Conservation (phyloP, 2,797 vertebrate genomes). For the Hybognathus amarus region DNA sequence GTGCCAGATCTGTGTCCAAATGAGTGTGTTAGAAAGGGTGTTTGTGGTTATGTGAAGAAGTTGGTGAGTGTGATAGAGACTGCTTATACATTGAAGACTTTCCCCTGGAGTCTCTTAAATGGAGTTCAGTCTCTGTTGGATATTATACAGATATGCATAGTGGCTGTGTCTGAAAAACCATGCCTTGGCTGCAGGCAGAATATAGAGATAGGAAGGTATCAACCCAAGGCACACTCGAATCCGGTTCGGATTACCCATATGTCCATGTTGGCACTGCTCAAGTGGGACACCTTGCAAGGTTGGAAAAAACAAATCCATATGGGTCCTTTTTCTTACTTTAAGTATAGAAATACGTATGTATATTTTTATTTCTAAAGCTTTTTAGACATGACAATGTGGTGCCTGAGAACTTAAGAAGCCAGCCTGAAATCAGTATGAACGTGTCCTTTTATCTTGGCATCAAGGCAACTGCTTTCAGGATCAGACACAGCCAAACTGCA, state of each 20-base stretch:
- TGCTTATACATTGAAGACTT: background rate
- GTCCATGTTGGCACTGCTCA: background rate
- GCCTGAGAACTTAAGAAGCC: background rate
- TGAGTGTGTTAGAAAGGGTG: slow-evolving; percentile 10
- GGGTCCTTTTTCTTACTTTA: background rate
- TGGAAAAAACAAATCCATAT: background rate
- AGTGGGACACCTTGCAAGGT: background rate
- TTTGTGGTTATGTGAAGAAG: slow-evolving; percentile 35
- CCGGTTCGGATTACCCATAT: background rate
- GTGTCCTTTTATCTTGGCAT: background rate
- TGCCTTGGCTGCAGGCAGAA: background rate
- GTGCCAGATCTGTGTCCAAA: slow-evolving; percentile 13
- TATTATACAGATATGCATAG: background rate
- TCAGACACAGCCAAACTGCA: background rate
- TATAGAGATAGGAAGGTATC: background rate
- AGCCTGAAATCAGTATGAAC: background rate
- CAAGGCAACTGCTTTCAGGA: background rate
- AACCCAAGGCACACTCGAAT: background rate
- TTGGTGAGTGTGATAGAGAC: slow-evolving; percentile 39
- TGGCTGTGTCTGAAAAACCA: background rate
- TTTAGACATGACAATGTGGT: slow-evolving; percentile 2
- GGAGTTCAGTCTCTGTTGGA: slow-evolving; percentile 26
- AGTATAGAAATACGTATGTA: background rate
- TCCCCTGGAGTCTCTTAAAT: slow-evolving; percentile 22
- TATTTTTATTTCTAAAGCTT: background rate